phyloP scores from a whole-genome alignment of 2,797 vertebrate genomes.

The Spondyliosoma cantharus region DNA sequence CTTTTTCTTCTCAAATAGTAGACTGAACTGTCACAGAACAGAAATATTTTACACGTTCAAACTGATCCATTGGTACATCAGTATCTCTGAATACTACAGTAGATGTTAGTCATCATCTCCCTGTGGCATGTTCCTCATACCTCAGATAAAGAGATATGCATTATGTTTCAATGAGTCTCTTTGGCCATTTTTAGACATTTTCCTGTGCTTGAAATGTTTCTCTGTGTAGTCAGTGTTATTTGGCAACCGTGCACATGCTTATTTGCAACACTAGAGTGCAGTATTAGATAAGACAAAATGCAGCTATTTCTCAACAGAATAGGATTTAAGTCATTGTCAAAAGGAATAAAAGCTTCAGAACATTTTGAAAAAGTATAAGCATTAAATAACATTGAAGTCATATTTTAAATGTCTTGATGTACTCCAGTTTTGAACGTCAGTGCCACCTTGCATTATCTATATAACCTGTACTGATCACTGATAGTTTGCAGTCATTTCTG shows the following conservation, averaged over 20 bases:
- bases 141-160: neutral
- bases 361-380: neutral
- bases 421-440: neutral
- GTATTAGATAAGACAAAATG: slow-evolving; percentile 44
- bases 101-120: neutral
- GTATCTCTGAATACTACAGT: neutral
- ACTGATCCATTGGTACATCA: neutral
- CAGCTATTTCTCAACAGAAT: neutral
- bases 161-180: neutral
- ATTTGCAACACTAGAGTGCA: slow-evolving; percentile 73
- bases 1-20: neutral
- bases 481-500: neutral
- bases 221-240: neutral
- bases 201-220: neutral
- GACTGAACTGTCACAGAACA: neutral
- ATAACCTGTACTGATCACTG: neutral
- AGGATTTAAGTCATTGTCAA: neutral
- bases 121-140: neutral
- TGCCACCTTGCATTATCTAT: neutral
- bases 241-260: slow-evolving; percentile 32
- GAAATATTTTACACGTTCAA: neutral
- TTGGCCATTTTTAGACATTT: neutral
- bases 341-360: slow-evolving; percentile 4
- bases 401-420: neutral
- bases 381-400: neutral